Percentiles rank a stretch among this genome's conserved stretches.
Evolutionary conservation across 2,113 vertebrate genomes (phyloP).

Genomic region (Ophiodon elongatus): DNA sequence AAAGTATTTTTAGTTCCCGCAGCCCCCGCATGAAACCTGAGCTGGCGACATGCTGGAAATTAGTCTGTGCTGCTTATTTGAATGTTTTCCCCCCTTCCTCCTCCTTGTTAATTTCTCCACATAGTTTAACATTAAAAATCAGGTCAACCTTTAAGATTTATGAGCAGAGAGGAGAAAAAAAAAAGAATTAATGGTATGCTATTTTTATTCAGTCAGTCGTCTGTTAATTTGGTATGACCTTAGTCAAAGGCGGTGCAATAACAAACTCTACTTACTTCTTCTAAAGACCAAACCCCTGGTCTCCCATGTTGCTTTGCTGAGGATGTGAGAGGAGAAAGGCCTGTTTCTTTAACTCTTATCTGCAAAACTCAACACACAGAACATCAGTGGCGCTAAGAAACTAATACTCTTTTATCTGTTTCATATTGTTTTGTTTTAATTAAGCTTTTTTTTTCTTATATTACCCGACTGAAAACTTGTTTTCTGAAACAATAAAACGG

Average conservation of each 20-base stretch:
- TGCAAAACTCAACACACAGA: slow-evolving; percentile 74
- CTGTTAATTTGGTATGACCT: slow-evolving; percentile 89
- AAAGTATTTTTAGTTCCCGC: slow-evolving; percentile 65
- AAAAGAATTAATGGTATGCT: slow-evolving; percentile 89
- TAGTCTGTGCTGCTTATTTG: slow-evolving; percentile 75
- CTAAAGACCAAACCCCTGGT: slow-evolving; percentile 78
- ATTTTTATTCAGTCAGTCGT: slow-evolving; percentile 87
- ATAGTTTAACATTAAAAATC: slow-evolving; percentile 86
- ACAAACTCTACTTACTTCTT: slow-evolving; percentile 85
- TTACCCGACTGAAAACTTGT: slow-evolving; percentile 51
- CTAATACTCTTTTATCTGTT: slow-evolving; percentile 75
- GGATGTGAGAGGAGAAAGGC: slow-evolving; percentile 66
- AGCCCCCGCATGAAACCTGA: slow-evolving; percentile 68
- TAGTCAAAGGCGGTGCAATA: slow-evolving; percentile 88
- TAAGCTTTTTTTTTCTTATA: slow-evolving; percentile 40
- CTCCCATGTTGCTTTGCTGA: slow-evolving; percentile 73
- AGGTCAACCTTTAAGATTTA: slow-evolving; percentile 88
- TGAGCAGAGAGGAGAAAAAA: slow-evolving; percentile 74
- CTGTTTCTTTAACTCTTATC: slow-evolving; percentile 77
- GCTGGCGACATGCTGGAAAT: slow-evolving; percentile 74
- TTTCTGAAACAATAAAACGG: slow-evolving; percentile 53
- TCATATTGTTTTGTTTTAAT: slow-evolving; percentile 74
- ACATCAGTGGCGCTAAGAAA: slow-evolving; percentile 72
- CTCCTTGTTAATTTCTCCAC: slow-evolving; percentile 81
- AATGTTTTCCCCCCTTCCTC: slow-evolving; percentile 57